Evolutionary conservation across 2,113 vertebrate species (phyloP).

Genomic region (Sylvia atricapilla): DNA sequence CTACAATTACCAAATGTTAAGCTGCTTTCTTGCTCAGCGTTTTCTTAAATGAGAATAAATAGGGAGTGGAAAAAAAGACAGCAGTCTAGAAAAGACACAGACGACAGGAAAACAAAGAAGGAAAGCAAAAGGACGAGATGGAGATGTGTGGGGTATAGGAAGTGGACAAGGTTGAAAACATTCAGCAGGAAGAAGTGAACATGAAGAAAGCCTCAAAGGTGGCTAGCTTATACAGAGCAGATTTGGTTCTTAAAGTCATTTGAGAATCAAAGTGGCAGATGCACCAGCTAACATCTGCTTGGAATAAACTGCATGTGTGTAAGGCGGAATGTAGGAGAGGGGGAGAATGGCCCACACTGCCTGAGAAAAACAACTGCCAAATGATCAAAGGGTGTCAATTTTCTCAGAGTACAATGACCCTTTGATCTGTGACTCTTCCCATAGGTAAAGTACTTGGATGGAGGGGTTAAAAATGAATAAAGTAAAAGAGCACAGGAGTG

Average conservation of each 20-base stretch:
- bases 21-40: background rate
- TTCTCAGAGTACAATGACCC: background rate
- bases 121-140: background rate
- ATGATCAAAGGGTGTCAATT: constrained; percentile 20
- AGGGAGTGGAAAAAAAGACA: background rate
- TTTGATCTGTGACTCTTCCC: constrained; percentile 28
- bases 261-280: constrained; percentile 33
- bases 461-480: background rate
- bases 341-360: background rate
- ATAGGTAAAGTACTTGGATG: background rate
- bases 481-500: background rate
- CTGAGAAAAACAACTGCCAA: constrained; percentile 6
- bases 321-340: background rate
- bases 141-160: background rate
- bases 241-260: background rate
- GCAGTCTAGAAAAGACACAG: background rate
- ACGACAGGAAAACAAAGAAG: background rate
- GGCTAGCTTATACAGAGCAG: background rate
- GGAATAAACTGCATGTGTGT: background rate
- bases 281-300: constrained; percentile 16
- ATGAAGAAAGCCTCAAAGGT: background rate
- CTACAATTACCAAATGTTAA: background rate
- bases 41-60: background rate
- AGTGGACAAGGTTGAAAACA: background rate
- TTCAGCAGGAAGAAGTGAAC: background rate